Evolutionary conservation across 2,797 vertebrate species (phyloP), one percentile per base, ranked within the genome.

Genomic region (Macrochelys suwanniensis): DNA sequence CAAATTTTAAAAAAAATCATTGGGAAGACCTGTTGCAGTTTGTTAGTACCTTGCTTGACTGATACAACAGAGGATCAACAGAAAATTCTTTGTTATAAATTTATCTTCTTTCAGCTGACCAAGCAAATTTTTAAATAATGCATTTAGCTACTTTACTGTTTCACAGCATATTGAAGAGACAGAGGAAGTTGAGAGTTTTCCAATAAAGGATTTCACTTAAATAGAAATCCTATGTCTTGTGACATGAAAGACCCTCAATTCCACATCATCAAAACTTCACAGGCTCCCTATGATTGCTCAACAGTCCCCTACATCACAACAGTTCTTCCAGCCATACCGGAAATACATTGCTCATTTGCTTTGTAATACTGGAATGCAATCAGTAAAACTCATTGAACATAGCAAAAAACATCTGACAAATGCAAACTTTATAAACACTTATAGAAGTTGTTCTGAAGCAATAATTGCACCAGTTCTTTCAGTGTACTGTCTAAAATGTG

Each of bases 51-150:
- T 42, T 42, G 37, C 37, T 42, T 42, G 37, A 42, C 37, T 42
- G 37, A 42, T 42, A 42, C 37, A 42, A 42, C 37, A 42, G 53
- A 79, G 49, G 5, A 31, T 57, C 80, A 94, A 42, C n/a, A 50
- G 7, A 88, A 91, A 94, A 88, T 3, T 11, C 50, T 71, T 81
- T 82, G 54, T 25, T 54, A 86, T 26, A 57, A 81, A 89, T 56
- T 17, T 11, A 61, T 74, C 79, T 9, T 6, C 4, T 54, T 33
- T 81, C 21, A 56, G 2, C 65, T n/a, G 47, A 85, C 68, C 84
- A 6, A 57, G 42, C 23, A 84, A n/a, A 74, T 28, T 77, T 57
- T 80, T 61, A 85, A 84, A 85, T 68, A 88, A 87, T 59, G 87
- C 2, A 28, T 42, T 74, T 54, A 54, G 77, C 47, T 49, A 77